Conservation (phyloP, 2,888 invertebrate genomes). For the Corbicula japonica region DNA sequence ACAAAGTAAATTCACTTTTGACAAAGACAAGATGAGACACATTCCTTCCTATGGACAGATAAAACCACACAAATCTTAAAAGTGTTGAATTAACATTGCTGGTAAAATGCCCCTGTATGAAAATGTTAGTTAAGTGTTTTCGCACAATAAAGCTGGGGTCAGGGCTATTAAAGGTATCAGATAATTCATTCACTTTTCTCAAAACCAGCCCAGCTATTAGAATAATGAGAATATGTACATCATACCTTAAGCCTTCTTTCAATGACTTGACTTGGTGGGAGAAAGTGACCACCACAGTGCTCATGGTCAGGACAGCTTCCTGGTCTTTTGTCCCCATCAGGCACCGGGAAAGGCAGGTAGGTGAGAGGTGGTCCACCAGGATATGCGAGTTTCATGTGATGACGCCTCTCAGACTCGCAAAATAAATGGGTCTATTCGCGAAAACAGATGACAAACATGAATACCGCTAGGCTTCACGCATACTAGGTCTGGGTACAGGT, state of each 20-base stretch:
- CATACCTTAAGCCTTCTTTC: constrained; percentile 22
- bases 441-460: no score
- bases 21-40: constrained; percentile 20
- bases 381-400: no score
- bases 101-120: constrained; percentile 19
- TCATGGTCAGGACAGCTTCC: constrained; percentile 39
- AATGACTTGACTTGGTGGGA: constrained; percentile 33
- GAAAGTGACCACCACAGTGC: constrained; percentile 27
- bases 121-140: constrained; percentile 24
- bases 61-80: constrained; percentile 20
- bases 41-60: constrained; percentile 2
- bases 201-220: constrained; percentile 19
- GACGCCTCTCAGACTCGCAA: no score
- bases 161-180: constrained; percentile 20
- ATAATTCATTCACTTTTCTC: constrained; percentile 19
- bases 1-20: constrained; percentile 17
- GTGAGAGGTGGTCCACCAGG: constrained; percentile 35
- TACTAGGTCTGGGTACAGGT: no score
- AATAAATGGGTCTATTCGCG: no score
- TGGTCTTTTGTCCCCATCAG: constrained; percentile 31
- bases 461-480: no score
- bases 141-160: constrained; percentile 18
- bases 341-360: constrained; percentile 35
- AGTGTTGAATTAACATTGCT: constrained; percentile 19
- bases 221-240: constrained; percentile 19